Conservation (phyloP, 1,140 invertebrate genomes). For the Odontomachus brunneus region DNA sequence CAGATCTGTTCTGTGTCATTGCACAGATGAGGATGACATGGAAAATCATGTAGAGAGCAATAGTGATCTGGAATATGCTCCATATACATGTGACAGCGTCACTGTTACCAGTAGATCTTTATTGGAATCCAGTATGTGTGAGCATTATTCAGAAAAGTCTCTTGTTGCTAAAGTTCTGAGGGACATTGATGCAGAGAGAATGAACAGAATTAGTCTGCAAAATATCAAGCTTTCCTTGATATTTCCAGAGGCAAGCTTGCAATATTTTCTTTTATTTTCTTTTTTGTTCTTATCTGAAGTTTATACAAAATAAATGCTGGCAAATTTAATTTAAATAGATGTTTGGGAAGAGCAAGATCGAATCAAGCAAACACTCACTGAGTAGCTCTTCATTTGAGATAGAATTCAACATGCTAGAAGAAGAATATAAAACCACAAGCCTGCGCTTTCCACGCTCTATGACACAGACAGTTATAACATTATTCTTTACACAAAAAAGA, state of each 20-base stretch:
- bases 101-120: neutral
- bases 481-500: neutral
- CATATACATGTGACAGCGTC: neutral
- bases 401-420: slow-evolving; percentile 15
- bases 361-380: slow-evolving; percentile 18
- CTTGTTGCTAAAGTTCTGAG: slow-evolving; percentile 2
- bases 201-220: slow-evolving; percentile 5
- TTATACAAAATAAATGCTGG: neutral
- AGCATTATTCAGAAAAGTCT: slow-evolving; percentile 1
- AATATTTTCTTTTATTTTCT: neutral
- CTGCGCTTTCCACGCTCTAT: neutral
- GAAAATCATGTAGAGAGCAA: neutral
- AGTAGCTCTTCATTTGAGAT: slow-evolving; percentile 44
- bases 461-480: slow-evolving; percentile 25
- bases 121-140: neutral
- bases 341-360: neutral
- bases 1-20: neutral
- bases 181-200: neutral
- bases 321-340: slow-evolving; percentile 22
- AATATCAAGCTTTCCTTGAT: slow-evolving; percentile 46
- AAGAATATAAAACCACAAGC: slow-evolving; percentile 9
- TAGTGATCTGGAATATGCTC: slow-evolving; percentile 18
- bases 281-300: neutral
- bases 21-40: slow-evolving; percentile 6
- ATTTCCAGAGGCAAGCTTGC: slow-evolving; percentile 63